phyloP scores from a whole-genome alignment of 64 coral and sea anemone genomes.

The Acropora tenuis region DNA sequence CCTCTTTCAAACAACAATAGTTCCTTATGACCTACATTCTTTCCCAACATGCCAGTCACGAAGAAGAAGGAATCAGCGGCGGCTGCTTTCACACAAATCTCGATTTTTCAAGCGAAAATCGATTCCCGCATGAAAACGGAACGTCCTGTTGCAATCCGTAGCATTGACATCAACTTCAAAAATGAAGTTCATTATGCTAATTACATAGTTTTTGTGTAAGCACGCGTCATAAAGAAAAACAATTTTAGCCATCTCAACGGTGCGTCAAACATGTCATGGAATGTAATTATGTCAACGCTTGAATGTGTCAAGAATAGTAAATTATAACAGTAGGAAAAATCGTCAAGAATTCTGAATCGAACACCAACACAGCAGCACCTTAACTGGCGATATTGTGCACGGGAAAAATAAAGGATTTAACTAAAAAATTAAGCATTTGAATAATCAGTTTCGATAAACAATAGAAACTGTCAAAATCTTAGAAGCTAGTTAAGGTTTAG shows the following conservation, averaged over 20 bases:
- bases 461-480: no score
- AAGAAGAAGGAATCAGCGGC: not conserved
- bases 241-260: constrained; percentile 16
- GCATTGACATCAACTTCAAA: not conserved
- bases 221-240: constrained; percentile 30
- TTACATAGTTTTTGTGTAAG: constrained; percentile 40
- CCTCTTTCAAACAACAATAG: not conserved
- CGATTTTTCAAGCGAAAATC: no score
- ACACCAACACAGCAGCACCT: no score
- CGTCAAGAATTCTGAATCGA: no score
- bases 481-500: no score
- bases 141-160: not conserved
- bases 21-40: no score
- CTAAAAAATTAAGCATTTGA: no score
- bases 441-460: no score
- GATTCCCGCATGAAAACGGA: not conserved
- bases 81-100: no score
- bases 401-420: no score
- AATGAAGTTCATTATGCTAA: constrained; percentile 22
- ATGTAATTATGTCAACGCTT: not conserved
- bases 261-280: not conserved
- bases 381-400: no score
- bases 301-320: not conserved
- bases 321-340: not conserved
- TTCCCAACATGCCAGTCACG: no score